phyloP scores from a whole-genome alignment of 2,797 vertebrate genomes.

The Spatula clypeata region DNA sequence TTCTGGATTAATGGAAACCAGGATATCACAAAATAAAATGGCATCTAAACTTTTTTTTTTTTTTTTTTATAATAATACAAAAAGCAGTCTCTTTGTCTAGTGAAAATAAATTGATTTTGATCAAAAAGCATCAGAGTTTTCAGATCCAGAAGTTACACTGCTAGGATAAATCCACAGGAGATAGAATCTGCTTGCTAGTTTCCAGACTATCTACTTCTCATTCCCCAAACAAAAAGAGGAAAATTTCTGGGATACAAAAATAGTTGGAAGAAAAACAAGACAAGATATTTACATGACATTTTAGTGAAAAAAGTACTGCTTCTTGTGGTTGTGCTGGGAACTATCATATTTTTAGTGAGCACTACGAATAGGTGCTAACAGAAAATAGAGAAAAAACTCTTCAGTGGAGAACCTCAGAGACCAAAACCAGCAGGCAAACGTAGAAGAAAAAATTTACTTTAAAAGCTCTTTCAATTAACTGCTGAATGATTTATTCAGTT shows the following conservation, averaged over 20 bases:
- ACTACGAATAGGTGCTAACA: background rate
- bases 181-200: background rate
- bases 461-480: conserved; percentile 4
- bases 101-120: conserved; percentile 22
- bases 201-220: background rate
- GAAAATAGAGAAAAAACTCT: background rate
- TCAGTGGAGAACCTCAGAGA: background rate
- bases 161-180: background rate
- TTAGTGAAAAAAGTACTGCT: background rate
- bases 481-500: background rate
- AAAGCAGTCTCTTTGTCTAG: background rate
- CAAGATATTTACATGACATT: conserved; percentile 13
- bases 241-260: conserved; percentile 8
- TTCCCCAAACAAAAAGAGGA: background rate
- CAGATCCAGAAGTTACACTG: background rate
- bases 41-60: background rate
- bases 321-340: background rate
- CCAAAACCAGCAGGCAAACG: background rate
- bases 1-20: conserved; percentile 57
- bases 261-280: background rate
- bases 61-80: accelerated
- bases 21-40: conserved; percentile 15
- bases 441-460: background rate
- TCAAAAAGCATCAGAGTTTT: background rate
- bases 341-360: background rate